Base-by-base conservation (phyloP, 35 echinoderm and acorn worm genomes). In the Ophioderma brevispina region DNA sequence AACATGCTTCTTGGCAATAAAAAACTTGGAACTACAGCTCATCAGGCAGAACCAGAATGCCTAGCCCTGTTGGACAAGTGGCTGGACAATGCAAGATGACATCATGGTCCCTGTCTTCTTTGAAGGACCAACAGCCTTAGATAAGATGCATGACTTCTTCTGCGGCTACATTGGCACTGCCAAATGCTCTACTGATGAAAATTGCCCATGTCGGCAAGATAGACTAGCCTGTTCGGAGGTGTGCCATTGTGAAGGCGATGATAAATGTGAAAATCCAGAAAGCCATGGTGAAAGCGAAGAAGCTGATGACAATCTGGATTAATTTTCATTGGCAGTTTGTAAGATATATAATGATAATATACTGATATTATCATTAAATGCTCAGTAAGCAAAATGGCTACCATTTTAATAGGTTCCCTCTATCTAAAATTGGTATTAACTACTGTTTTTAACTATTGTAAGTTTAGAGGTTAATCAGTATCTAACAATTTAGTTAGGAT, bases 141-240 rank as follows among this genome's bases (percentile, higher is more conserved):
- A 80, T 36, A 82, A 82, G n/a, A n/a, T n/a, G n/a, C n/a, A n/a
- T n/a, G 42, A 40, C 42, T 82, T 82, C 42, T 82, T 77, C 30
- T 77, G 80, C 41, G 80, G 37, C 21, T 82, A 38, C 31, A 30
- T 82, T 5, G 80, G 80, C 14, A 82, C 1, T 40, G 41, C 37
- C 31, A 82, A 40, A 82, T 82, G 80, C 41, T 6, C 80, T 0
- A 82, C 37, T 10, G 41, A 82, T 82, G 31, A 41, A 37, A 17
- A 21, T 38, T 82, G 80, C 28, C 31, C 19, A 2, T 31, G 80
- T 40, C 10, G 38, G 38, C 0, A 8, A 40, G 31, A 41, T 17
- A 40, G 38, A n/a, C n/a, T n/a, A n/a, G n/a, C n/a, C n/a, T n/a
- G 80, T 28, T 82, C 38, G 2, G 80, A 82, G 31, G 80, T 82